Evolutionary conservation across 2,797 vertebrate species (phyloP).

Genomic region (Aselliscus stoliczkanus): DNA sequence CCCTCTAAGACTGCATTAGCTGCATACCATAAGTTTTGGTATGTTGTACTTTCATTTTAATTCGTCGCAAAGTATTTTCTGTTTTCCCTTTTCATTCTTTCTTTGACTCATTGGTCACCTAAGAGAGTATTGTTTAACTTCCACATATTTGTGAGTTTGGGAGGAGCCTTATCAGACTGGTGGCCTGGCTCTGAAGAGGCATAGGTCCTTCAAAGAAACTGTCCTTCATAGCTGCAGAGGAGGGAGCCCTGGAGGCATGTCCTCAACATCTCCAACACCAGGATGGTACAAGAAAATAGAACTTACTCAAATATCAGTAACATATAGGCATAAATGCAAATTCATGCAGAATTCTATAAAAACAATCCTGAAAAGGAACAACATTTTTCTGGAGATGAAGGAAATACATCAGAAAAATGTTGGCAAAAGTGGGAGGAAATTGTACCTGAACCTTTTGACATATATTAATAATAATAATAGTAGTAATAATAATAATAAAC

Average conservation of each 20-base stretch:
- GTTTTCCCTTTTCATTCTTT: background rate
- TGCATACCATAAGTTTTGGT: background rate
- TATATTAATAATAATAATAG: background rate
- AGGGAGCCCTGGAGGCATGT: background rate
- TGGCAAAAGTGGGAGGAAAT: background rate
- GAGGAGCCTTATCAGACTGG: background rate
- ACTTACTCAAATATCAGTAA: background rate
- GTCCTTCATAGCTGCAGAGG: background rate
- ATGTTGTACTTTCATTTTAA: background rate
- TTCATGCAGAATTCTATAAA: background rate
- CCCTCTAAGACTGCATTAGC: background rate
- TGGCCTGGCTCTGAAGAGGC: background rate
- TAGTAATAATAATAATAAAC: background rate
- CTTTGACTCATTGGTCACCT: background rate
- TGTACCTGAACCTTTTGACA: background rate
- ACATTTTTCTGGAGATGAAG: background rate
- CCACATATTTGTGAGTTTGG: background rate
- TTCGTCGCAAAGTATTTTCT: background rate
- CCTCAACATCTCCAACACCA: background rate
- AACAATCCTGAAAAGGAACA: background rate
- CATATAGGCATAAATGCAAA: background rate
- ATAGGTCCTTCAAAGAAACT: background rate
- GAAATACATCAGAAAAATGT: background rate
- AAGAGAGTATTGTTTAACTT: background rate
- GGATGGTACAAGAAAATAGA: background rate